Conservation (phyloP, 2,888 invertebrate genomes). For the Leptinotarsa juncta region DNA sequence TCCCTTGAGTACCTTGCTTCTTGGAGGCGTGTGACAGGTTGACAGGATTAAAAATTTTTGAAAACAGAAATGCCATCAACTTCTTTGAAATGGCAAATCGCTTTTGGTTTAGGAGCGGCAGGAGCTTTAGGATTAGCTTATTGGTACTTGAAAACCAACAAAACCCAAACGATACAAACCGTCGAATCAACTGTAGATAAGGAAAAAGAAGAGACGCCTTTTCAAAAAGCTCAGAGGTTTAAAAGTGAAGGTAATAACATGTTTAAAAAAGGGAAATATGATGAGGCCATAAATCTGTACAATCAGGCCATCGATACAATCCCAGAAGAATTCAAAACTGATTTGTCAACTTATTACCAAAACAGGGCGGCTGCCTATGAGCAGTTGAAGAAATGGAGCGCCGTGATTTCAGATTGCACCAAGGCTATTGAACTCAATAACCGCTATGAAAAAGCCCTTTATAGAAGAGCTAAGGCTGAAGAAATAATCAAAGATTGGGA, state of each 20-base stretch:
- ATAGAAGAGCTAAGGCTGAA: conserved; percentile 84
- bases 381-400: conserved; percentile 85
- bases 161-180: conserved; percentile 59
- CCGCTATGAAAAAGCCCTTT: conserved; percentile 88
- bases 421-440: conserved; percentile 86
- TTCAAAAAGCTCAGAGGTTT: conserved; percentile 80
- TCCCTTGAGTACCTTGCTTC: neutral
- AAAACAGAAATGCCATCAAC: conserved; percentile 41
- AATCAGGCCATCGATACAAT: conserved; percentile 94
- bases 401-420: conserved; percentile 88
- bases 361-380: conserved; percentile 97
- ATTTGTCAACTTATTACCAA: conserved; percentile 92
- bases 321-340: conserved; percentile 77
- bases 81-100: conserved; percentile 88
- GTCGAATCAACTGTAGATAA: conserved; percentile 51
- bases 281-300: conserved; percentile 90
- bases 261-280: conserved; percentile 88
- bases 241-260: conserved; percentile 91
- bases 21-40: conserved; percentile 29
- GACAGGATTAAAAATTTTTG: conserved; percentile 16
- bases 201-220: conserved; percentile 68
- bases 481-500: conserved; percentile 85
- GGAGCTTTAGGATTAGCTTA: conserved; percentile 82
- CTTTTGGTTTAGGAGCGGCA: conserved; percentile 85
- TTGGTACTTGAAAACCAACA: conserved; percentile 68